Conservation (phyloP, 2,888 invertebrate genomes). For the Agonopterix arenella region DNA sequence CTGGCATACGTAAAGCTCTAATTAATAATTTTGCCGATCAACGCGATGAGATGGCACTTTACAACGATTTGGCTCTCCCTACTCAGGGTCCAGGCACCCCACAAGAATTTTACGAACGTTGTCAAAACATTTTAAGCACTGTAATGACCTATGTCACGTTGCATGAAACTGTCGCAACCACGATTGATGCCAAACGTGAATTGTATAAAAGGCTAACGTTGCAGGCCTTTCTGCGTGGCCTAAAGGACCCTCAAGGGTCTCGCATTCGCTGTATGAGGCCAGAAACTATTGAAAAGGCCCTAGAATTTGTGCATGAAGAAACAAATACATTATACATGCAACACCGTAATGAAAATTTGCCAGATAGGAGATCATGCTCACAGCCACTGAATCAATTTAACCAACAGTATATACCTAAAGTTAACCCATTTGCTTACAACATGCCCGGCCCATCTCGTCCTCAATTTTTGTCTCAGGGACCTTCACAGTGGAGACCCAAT, state of each 20-base stretch:
- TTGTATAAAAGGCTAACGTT: slow-evolving; percentile 7
- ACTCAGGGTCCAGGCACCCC: slow-evolving; percentile 5
- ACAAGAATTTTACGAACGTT: slow-evolving; percentile 10
- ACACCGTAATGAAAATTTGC: slow-evolving; percentile 4
- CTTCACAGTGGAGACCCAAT: not conserved
- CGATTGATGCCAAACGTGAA: slow-evolving; percentile 6
- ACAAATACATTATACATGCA: slow-evolving; percentile 12
- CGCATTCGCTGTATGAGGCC: slow-evolving; percentile 5
- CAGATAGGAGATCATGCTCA: not conserved
- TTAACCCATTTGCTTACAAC: not conserved
- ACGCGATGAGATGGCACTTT: slow-evolving; percentile 6
- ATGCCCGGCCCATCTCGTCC: slow-evolving; percentile 3
- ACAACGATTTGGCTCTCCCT: not conserved
- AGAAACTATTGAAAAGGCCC: slow-evolving; percentile 7
- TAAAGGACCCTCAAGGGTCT: slow-evolving; percentile 9
- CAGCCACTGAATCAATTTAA: not conserved
- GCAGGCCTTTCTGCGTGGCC: slow-evolving; percentile 4
- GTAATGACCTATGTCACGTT: slow-evolving; percentile 8
- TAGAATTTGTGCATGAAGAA: slow-evolving; percentile 14
- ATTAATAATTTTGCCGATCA: slow-evolving; percentile 15
- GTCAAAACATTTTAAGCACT: not conserved
- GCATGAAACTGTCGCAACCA: slow-evolving; percentile 6
- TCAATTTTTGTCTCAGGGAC: not conserved
- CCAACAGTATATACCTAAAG: not conserved
- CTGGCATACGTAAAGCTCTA: slow-evolving; percentile 1